Evolutionary conservation across 2,888 invertebrate genomes (phyloP), one percentile per base, ranked within the genome.

Genomic region (Liodrosophila aerea): DNA sequence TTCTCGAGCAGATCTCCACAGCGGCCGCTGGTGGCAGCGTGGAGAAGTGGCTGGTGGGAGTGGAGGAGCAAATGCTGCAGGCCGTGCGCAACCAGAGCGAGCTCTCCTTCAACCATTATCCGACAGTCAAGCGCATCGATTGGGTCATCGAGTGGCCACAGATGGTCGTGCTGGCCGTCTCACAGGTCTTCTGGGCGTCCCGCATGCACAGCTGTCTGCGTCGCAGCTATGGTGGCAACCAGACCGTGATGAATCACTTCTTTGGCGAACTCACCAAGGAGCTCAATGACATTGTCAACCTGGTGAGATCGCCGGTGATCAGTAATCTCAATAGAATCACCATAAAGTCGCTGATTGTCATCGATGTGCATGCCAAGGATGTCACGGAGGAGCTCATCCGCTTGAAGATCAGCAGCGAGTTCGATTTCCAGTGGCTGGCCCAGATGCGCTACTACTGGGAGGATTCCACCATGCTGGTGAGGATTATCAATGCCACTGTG

Each of bases 391-490:
- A 92, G 29, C 85, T 93, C 13, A 90, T 92, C 4, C 87, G 90
- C 1, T 88, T 91, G 27, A 89, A 90, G 36, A 92, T 94, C 1
- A 85, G 87, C 16, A 90, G 90, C 33, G 93, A 92, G 66, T 91
- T 90, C 40, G 94, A 94, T 84, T 95, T 95, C 83, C 91, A 93
- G 76, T 95, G 95, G 95, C 87, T 94, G 59, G 91, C 94, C 0
- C 94, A 94, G 83, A 89, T 95, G 68, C 91, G 94, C 16, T 94
- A 94, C 87, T 94, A 94, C 81, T 94, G 93, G 92, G 92, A 92
- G 75, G 91, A 92, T 15, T 90, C 91, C 1, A 89, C 91, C 45
- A 91, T 91, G 15, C 75, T 90, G 53, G 93, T 94, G 0, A 89
- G 92, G 58, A 93, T 94, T 45, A 93, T 93, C 45, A 94, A 94